Evolutionary conservation across 2,888 invertebrate genomes (phyloP).

Genomic region (Drosophila antonietae): DNA sequence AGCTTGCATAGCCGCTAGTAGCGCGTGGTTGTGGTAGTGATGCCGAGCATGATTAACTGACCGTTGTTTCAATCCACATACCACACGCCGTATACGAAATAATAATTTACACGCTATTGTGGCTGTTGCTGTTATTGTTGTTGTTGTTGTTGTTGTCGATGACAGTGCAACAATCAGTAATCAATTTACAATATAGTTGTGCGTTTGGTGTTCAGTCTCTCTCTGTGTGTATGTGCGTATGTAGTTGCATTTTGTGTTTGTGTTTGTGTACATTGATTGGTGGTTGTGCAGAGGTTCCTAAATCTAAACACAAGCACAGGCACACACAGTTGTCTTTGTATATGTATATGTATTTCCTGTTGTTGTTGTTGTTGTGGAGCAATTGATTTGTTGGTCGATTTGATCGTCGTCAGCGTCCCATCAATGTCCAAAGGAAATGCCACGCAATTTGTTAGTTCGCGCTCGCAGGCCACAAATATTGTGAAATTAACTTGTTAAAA

Average conservation of each 20-base stretch:
- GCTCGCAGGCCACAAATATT: constrained; percentile 59
- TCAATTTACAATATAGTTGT: constrained; percentile 65
- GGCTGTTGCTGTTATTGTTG: constrained; percentile 26
- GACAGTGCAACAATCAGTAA: constrained; percentile 62
- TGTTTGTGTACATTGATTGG: constrained; percentile 53
- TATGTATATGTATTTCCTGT: constrained; percentile 12
- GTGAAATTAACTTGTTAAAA: constrained; percentile 76
- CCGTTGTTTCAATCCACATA: constrained; percentile 18
- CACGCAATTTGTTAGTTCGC: constrained; percentile 67
- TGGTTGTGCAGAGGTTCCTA: constrained; percentile 38
- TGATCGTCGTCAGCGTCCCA: constrained; percentile 40
- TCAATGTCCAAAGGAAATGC: constrained; percentile 47
- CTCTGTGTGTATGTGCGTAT: too few species aligned
- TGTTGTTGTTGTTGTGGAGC: constrained; percentile 25
- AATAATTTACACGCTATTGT: constrained; percentile 51
- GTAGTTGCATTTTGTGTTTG: not conserved
- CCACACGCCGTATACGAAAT: constrained; percentile 59
- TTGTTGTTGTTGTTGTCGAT: constrained; percentile 17
- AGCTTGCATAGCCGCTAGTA: not conserved
- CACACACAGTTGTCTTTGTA: not conserved
- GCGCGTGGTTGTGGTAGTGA: not conserved
- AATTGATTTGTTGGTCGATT: constrained; percentile 59
- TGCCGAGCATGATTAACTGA: constrained; percentile 29
- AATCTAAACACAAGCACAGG: not conserved
- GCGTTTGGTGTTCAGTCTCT: constrained; percentile 15